Evolutionary conservation across 1,140 invertebrate species (phyloP), one percentile per base, ranked within the genome.

Genomic region (Drosophila quadrilineata): DNA sequence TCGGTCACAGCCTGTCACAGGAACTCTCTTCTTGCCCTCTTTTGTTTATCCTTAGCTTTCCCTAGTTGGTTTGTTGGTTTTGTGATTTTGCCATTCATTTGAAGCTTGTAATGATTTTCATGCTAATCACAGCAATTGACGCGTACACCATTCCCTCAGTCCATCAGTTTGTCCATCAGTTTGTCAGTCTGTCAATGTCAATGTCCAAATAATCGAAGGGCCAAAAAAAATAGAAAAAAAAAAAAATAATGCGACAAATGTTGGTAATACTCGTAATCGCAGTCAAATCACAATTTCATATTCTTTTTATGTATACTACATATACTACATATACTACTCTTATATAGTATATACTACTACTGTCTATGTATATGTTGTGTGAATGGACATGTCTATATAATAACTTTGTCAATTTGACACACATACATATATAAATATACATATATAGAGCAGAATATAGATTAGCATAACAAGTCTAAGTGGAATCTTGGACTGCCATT

Each of bases 51-150:
- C 3, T 33, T 53, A 1, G 26, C 10, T 22, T 10, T 22, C 16
- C 8, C 6, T 3, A 0, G 22, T 41, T 50, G 48, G 50, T 19
- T 59, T 72, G 54, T 66, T 76, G 68, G 46, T 70, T 85, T 59
- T 50, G 50, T 71, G 70, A 80, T 80, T n/a, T 80, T 73, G 62
- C 67, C 67, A 80, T 80, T 80, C 75, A 80, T 80, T 84, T 67
- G 73, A 62, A 68, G 76, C 67, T 82, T 68, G 79, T 84, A 79
- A 85, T 85, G 79, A 84, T 84, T 79, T 79, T 73, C 79, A 85
- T 79, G 75, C 79, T 84, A 84, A 84, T 85, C 79, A 85, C 75
- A 84, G 70, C 79, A 84, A 84, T 84, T 85, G 79, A 84, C 71
- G 80, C 79, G 71, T 75, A 68, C 2, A 12, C 1, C 33, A 3